phyloP scores from a whole-genome alignment of 2,888 invertebrate species.

The Phaedon cochleariae region DNA sequence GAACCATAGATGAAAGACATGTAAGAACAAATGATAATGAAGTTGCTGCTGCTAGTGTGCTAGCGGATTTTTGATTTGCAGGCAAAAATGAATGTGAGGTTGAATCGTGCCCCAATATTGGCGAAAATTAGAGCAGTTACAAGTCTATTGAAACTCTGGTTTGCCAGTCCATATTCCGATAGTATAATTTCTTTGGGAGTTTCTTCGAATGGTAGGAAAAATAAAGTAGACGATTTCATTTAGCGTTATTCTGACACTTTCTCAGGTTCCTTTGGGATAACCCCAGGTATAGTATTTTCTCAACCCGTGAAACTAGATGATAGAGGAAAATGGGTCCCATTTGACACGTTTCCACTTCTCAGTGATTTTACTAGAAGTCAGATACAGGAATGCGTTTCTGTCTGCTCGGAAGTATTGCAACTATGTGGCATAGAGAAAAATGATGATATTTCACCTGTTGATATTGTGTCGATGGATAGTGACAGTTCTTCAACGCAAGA shows the following conservation, averaged over 20 bases:
- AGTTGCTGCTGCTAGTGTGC: too few relatives aligned
- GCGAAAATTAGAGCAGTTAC: slow-evolving; percentile 61
- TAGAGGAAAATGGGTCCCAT: slow-evolving; percentile 63
- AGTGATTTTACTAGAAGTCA: slow-evolving; percentile 29
- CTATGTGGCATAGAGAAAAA: neutral
- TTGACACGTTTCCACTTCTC: slow-evolving; percentile 47
- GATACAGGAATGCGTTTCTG: slow-evolving; percentile 23
- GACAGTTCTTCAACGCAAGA: neutral
- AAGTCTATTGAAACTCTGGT: slow-evolving; percentile 66
- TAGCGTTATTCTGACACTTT: neutral
- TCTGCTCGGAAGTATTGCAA: neutral
- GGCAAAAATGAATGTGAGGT: slow-evolving; percentile 20
- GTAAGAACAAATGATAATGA: slow-evolving; percentile 52
- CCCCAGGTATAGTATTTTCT: slow-evolving; percentile 66
- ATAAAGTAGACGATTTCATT: too few relatives aligned
- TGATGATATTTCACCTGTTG: neutral
- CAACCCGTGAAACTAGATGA: slow-evolving; percentile 64
- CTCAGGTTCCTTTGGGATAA: slow-evolving; percentile 65
- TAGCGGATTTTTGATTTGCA: slow-evolving; percentile 19
- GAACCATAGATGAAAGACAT: slow-evolving; percentile 58
- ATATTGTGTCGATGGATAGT: neutral
- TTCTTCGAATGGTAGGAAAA: slow-evolving; percentile 61
- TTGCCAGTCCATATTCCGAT: slow-evolving; percentile 53
- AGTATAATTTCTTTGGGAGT: slow-evolving; percentile 66
- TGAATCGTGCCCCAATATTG: slow-evolving; percentile 49